Conservation (phyloP, 1,140 invertebrate species). For the Drosophila teissieri region DNA sequence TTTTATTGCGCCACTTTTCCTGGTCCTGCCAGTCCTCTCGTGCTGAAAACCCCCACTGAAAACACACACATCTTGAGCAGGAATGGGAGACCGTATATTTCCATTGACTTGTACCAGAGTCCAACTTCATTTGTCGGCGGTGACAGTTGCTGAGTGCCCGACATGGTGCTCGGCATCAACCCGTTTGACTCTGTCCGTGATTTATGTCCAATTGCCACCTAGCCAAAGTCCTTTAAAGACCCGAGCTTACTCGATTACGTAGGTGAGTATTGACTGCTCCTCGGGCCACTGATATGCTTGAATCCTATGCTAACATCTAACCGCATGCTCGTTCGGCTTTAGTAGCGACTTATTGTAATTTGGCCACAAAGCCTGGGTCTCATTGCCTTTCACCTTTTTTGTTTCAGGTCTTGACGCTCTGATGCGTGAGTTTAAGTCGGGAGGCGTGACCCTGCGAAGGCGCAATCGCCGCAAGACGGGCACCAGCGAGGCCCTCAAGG, state of each 20-base stretch:
- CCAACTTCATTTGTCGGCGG: slow-evolving; percentile 70
- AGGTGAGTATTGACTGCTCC: slow-evolving; percentile 40
- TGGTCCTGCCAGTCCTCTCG: slow-evolving; percentile 18
- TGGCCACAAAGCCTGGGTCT: not conserved
- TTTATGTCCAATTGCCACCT: slow-evolving; percentile 58
- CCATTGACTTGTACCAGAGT: slow-evolving; percentile 60
- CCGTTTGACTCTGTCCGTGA: slow-evolving; percentile 42
- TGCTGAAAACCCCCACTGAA: not conserved
- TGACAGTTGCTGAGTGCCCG: slow-evolving; percentile 67
- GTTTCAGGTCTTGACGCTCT: slow-evolving; percentile 84
- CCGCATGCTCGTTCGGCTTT: slow-evolving; percentile 59
- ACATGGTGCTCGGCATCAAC: slow-evolving; percentile 16
- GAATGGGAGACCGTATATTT: slow-evolving; percentile 33
- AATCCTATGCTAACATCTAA: slow-evolving; percentile 45
- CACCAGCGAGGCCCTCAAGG: slow-evolving; percentile 79
- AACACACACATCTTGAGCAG: slow-evolving; percentile 7
- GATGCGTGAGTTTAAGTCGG: slow-evolving; percentile 82
- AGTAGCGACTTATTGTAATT: slow-evolving; percentile 19
- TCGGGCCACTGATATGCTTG: slow-evolving; percentile 17
- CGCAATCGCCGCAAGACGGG: slow-evolving; percentile 72
- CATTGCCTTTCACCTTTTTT: not conserved
- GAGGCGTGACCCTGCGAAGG: slow-evolving; percentile 78
- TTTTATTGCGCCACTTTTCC: slow-evolving; percentile 79
- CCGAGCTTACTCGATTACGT: slow-evolving; percentile 40
- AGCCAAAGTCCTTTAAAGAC: slow-evolving; percentile 51